Conservation (phyloP, 2,113 vertebrate genomes). For the Apaloderma vittatum region DNA sequence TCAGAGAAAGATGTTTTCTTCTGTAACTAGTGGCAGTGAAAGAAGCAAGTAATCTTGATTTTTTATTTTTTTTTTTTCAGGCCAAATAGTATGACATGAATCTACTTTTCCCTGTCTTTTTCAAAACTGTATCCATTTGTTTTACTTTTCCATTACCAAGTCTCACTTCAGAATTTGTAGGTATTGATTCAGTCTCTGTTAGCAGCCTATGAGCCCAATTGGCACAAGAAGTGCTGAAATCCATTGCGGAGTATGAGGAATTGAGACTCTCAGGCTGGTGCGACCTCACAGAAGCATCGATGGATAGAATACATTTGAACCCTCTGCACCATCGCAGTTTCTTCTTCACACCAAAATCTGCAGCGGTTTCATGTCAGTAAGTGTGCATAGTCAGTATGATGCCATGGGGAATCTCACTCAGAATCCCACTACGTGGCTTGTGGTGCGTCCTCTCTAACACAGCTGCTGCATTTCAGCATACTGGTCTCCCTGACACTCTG, state of each 20-base stretch:
- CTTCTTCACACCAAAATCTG: background rate
- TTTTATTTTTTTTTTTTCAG: background rate
- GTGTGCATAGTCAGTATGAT: background rate
- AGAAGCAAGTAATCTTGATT: background rate
- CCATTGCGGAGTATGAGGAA: background rate
- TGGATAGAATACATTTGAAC: background rate
- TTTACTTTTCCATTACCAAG: background rate
- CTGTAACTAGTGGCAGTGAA: background rate
- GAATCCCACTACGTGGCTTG: background rate
- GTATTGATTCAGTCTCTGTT: background rate
- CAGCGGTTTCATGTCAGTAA: background rate
- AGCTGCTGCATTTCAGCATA: background rate
- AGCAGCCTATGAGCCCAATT: background rate
- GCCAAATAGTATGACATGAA: background rate
- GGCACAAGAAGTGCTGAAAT: background rate
- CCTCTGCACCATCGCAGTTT: background rate
- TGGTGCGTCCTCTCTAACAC: background rate
- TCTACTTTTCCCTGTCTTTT: background rate
- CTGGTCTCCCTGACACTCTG: background rate
- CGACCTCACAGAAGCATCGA: background rate
- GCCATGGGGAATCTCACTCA: background rate
- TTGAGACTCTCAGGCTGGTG: background rate
- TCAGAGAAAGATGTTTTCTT: background rate
- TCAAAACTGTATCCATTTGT: background rate
- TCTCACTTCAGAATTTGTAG: background rate